Conservation (phyloP, 1,140 invertebrate genomes). For the Lepidurus arcticus region DNA sequence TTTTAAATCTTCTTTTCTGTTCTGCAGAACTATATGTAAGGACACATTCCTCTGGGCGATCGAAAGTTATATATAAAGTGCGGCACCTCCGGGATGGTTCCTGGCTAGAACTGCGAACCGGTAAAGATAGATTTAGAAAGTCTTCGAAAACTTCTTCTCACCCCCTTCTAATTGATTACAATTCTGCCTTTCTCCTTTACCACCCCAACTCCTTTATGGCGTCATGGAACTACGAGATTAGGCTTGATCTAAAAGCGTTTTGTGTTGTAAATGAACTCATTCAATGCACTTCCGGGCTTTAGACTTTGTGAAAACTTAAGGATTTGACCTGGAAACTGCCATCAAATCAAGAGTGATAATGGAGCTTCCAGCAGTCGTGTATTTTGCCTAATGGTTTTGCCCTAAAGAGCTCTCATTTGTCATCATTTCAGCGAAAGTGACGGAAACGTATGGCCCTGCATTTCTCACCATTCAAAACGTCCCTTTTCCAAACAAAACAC, state of each 20-base stretch:
- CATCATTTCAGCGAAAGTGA: slow-evolving; percentile 19
- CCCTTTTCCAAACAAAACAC: background rate
- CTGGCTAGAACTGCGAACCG: too few species aligned
- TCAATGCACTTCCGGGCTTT: background rate
- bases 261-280: background rate
- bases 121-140: background rate
- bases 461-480: slow-evolving; percentile 10
- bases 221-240: too few species aligned
- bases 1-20: too few species aligned
- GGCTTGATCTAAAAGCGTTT: too few species aligned
- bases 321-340: slow-evolving; percentile 1
- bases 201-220: too few species aligned
- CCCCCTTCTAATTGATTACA: background rate
- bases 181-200: background rate
- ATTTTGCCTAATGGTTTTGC: background rate
- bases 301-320: background rate
- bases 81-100: too few species aligned
- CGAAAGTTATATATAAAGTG: too few species aligned
- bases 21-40: too few species aligned
- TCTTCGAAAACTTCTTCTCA: background rate
- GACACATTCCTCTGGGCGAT: too few species aligned
- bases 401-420: slow-evolving; percentile 15
- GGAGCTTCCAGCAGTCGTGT: background rate
- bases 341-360: background rate
- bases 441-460: background rate